Percentiles rank a stretch among this genome's conserved stretches.
Evolutionary conservation across 2,113 vertebrate species (phyloP).

Genomic region (Romanogobio albipinnatus): DNA sequence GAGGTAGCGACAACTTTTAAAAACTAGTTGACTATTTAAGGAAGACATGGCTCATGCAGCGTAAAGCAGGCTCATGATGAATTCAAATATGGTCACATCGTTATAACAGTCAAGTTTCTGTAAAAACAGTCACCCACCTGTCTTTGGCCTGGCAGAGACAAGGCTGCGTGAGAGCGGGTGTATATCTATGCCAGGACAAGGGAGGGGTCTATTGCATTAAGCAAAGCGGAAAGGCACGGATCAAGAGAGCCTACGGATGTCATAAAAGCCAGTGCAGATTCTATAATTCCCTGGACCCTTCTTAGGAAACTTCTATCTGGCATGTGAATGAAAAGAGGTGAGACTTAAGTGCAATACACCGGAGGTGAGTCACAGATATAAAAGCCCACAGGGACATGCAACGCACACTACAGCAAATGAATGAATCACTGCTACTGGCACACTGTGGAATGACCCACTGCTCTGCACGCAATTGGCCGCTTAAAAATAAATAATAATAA

Average conservation of each 20-base stretch:
- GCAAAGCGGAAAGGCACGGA: neutral
- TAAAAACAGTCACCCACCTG: conserved; percentile 17
- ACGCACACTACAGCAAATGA: neutral
- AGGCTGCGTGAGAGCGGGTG: neutral
- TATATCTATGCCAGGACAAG: conserved; percentile 2
- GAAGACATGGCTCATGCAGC: no score
- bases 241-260: neutral
- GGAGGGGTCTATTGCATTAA: neutral
- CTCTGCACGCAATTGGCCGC: neutral
- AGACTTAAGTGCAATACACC: conserved; percentile 11
- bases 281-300: conserved; percentile 14
- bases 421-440: conserved; percentile 23
- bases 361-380: conserved; percentile 36
- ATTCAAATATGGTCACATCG: neutral
- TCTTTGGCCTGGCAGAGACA: neutral
- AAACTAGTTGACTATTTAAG: neutral
- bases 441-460: conserved; percentile 16
- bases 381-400: conserved; percentile 34
- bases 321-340: conserved; percentile 19
- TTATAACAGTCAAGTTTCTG: neutral
- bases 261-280: conserved; percentile 10
- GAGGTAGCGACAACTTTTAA: neutral
- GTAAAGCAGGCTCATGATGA: neutral
- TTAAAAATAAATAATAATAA: neutral
- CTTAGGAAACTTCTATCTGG: neutral